Percentiles rank a stretch among this genome's conserved stretches.
phyloP scores from a whole-genome alignment of 2,797 vertebrate genomes.

The Oreonectes daqikongensis region DNA sequence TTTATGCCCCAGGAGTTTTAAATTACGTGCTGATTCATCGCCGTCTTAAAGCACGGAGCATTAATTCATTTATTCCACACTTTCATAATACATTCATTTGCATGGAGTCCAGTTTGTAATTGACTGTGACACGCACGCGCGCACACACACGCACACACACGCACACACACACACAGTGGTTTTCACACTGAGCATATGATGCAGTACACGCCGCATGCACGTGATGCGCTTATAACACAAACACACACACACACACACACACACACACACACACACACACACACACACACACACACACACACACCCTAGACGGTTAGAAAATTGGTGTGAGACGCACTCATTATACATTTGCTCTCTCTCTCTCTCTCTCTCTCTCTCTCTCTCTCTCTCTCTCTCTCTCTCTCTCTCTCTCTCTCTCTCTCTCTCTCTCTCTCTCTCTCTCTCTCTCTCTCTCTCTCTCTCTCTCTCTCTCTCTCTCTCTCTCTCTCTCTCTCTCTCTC shows the following conservation, averaged over 20 bases:
- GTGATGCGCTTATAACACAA: too few species aligned
- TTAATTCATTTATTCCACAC: slow-evolving; percentile 18
- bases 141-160: slow-evolving; percentile 8
- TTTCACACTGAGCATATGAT: not conserved
- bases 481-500: too few species aligned
- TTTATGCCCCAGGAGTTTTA: slow-evolving; percentile 19
- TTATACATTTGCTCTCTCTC: not conserved
- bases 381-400: slow-evolving; percentile 33
- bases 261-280: too few species aligned
- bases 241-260: not conserved
- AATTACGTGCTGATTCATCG: slow-evolving; percentile 24
- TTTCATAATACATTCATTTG: slow-evolving; percentile 35
- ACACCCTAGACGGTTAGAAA: not conserved
- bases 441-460: too few species aligned
- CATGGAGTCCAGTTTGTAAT: slow-evolving; percentile 33
- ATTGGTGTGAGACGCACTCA: slow-evolving; percentile 47
- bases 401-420: not conserved
- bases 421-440: slow-evolving; percentile 4
- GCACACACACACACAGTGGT: too few species aligned
- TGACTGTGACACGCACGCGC: slow-evolving; percentile 41
- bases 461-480: too few species aligned
- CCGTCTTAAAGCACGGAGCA: slow-evolving; percentile 29
- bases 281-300: not conserved
- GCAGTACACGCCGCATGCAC: not conserved
- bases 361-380: slow-evolving; percentile 10